Percentiles rank a stretch among this genome's conserved stretches.
Evolutionary conservation across 2,888 invertebrate genomes (phyloP).

Genomic region (Caenorhabditis japonica): DNA sequence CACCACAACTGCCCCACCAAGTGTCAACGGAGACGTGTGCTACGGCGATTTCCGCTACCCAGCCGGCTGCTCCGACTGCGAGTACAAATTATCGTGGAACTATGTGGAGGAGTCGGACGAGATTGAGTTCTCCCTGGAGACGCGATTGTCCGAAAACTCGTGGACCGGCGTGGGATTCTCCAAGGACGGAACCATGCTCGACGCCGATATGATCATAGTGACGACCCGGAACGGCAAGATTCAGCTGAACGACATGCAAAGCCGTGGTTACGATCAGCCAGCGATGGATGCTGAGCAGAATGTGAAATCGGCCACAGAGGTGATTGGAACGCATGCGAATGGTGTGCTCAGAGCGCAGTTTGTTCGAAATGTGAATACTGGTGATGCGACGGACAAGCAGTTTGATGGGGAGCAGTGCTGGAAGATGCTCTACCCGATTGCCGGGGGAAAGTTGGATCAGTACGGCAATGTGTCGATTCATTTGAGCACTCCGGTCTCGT

Average conservation of each 20-base stretch:
- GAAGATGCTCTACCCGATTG: conserved; percentile 74
- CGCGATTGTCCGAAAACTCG: conserved; percentile 67
- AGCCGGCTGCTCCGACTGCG: conserved; percentile 72
- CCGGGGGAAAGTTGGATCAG: conserved; percentile 70
- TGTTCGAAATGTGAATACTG: conserved; percentile 70
- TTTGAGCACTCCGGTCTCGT: conserved; percentile 65
- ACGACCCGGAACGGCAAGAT: conserved; percentile 66
- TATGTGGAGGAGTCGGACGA: conserved; percentile 73
- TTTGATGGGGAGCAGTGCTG: conserved; percentile 71
- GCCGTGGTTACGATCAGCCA: conserved; percentile 61
- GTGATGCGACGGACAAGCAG: conserved; percentile 67
- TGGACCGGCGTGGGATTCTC: conserved; percentile 77
- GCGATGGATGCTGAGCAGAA: conserved; percentile 58
- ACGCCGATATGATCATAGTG: conserved; percentile 76
- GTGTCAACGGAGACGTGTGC: conserved; percentile 68
- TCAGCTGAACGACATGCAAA: conserved; percentile 73
- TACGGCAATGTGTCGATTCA: conserved; percentile 70
- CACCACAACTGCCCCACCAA: conserved; percentile 34
- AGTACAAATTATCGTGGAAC: conserved; percentile 74
- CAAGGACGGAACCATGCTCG: conserved; percentile 70
- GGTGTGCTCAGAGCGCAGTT: conserved; percentile 76
- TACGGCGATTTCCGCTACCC: conserved; percentile 77
- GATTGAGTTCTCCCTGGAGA: conserved; percentile 77
- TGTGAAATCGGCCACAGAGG: conserved; percentile 31
- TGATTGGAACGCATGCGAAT: conserved; percentile 70